Evolutionary conservation across 2,797 vertebrate genomes (phyloP).

Genomic region (Threskiornis aethiopicus): DNA sequence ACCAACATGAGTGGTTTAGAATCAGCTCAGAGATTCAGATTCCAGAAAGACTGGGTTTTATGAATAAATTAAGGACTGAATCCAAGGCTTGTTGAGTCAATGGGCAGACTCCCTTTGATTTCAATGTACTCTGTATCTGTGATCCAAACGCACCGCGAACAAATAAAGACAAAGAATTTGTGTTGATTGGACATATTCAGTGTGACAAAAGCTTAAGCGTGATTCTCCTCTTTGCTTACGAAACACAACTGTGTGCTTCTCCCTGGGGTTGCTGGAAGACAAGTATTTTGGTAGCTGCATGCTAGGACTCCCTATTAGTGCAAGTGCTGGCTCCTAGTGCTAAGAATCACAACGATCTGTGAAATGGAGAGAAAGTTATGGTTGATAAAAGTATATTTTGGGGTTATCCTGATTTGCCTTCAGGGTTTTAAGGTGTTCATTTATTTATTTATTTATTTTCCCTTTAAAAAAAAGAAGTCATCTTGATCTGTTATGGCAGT

Average conservation of each 20-base stretch:
- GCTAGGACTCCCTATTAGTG: slow-evolving; percentile 29
- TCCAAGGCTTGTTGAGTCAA: background rate
- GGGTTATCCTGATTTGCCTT: background rate
- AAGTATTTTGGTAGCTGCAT: slow-evolving; percentile 20
- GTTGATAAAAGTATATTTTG: background rate
- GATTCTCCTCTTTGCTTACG: slow-evolving; percentile 35
- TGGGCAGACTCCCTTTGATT: slow-evolving; percentile 18
- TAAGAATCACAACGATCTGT: rapidly evolving
- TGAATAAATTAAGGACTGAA: slow-evolving; percentile 2
- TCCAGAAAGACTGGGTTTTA: background rate
- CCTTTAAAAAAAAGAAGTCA: background rate
- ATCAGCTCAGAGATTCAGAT: background rate
- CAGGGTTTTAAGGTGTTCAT: background rate
- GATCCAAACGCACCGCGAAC: background rate
- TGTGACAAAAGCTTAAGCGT: slow-evolving; percentile 46
- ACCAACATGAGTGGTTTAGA: background rate
- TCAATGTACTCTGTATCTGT: background rate
- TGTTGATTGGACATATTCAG: slow-evolving; percentile 42
- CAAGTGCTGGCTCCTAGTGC: background rate
- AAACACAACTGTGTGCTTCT: slow-evolving; percentile 29
- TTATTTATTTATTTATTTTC: background rate
- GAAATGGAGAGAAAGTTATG: background rate
- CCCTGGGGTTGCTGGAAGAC: background rate
- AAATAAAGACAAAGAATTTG: slow-evolving; percentile 53
- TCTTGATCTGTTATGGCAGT: background rate